These are phyloP conservation scores for Rotaria macrura DNA, from an alignment of 2,888 invertebrate genomes.

Conservation along the genomic window DNA sequence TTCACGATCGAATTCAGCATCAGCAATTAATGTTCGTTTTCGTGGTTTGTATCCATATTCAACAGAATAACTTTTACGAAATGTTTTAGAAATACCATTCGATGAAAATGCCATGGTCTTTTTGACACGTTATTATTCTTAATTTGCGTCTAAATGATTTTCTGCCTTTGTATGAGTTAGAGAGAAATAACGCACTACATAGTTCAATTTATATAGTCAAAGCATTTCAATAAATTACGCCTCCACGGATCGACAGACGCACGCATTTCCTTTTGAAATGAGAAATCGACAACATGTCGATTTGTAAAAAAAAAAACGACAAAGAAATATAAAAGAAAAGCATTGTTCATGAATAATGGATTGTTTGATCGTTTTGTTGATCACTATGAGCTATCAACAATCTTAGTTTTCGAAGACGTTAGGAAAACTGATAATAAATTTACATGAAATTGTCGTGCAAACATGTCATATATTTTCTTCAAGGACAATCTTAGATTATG, in stretches of 20 bases:
- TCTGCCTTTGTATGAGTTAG: background rate
- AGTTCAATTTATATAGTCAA: background rate
- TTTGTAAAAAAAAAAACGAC: background rate
- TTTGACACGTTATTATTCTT: background rate
- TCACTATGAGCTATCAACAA: background rate
- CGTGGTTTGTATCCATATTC: constrained; percentile 93
- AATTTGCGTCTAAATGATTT: background rate
- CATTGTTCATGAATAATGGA: constrained; percentile 2
- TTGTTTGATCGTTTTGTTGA: background rate
- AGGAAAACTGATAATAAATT: background rate
- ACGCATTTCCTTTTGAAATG: background rate
- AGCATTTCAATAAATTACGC: constrained; percentile 1
- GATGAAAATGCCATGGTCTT: background rate
- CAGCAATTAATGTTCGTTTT: constrained; percentile 86
- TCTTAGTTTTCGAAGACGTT: background rate
- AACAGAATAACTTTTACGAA: constrained; percentile 33
- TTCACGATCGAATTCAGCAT: constrained; percentile 82
- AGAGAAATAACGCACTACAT: background rate
- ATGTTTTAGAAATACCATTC: background rate
- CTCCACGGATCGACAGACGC: background rate
- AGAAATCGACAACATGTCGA: background rate
- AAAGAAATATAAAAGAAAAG: background rate
- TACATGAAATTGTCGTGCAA: background rate
- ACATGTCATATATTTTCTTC: background rate
- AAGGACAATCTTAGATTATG: background rate